These are phyloP conservation scores for Rhyzopertha dominica DNA, from an alignment of 1,140 invertebrate genomes.

Conservation along the genomic window DNA sequence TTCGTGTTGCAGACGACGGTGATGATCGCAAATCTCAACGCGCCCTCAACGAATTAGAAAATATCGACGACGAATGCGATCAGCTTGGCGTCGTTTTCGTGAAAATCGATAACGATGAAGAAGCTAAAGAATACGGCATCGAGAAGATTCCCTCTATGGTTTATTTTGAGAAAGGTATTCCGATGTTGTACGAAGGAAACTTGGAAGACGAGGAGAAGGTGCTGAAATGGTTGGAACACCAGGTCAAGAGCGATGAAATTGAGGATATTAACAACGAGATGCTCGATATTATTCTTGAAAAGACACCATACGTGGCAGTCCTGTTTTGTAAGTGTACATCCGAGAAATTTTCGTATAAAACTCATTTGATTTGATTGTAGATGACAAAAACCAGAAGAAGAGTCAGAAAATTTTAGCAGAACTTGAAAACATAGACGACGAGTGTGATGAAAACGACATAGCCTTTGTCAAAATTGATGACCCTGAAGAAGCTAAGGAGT, in stretches of 20 bases:
- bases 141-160: slow-evolving; percentile 79
- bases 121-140: slow-evolving; percentile 87
- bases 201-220: slow-evolving; percentile 88
- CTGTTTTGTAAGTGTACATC: slow-evolving; percentile 73
- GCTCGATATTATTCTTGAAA: slow-evolving; percentile 85
- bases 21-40: slow-evolving; percentile 83
- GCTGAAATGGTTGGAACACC: slow-evolving; percentile 79
- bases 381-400: slow-evolving; percentile 88
- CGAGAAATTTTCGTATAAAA: neutral
- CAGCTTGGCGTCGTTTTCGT: slow-evolving; percentile 81
- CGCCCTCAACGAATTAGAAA: slow-evolving; percentile 85
- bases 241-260: slow-evolving; percentile 84
- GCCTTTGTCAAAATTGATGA: slow-evolving; percentile 92
- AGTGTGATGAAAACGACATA: slow-evolving; percentile 87
- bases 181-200: slow-evolving; percentile 82
- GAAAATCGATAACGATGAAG: slow-evolving; percentile 86
- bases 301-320: slow-evolving; percentile 82
- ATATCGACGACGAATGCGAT: slow-evolving; percentile 93
- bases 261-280: slow-evolving; percentile 93
- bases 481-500: slow-evolving; percentile 81
- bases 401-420: slow-evolving; percentile 81
- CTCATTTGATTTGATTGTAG: slow-evolving; percentile 50
- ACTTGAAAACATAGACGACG: slow-evolving; percentile 91
- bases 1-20: slow-evolving; percentile 72
- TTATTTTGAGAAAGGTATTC: slow-evolving; percentile 90